Conservation (phyloP, 2,888 invertebrate genomes). For the Ormyrus pomaceus region DNA sequence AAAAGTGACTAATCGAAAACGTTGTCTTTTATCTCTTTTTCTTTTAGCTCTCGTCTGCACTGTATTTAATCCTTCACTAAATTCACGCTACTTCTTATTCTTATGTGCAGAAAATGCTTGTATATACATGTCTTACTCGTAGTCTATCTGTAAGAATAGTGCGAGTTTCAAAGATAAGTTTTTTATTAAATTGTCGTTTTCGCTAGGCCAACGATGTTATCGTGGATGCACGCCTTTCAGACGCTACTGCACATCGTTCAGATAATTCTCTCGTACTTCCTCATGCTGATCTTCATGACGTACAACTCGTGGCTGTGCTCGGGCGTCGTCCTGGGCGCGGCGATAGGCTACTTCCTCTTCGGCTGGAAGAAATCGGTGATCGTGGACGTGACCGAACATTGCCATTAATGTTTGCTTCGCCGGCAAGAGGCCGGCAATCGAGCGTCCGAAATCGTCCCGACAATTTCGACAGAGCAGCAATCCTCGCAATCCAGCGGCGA, state of each 20-base stretch:
- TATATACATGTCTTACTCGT: too few relatives aligned
- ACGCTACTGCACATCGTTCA: constrained; percentile 92
- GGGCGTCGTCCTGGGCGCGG: constrained; percentile 92
- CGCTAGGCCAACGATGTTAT: constrained; percentile 90
- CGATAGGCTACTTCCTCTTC: constrained; percentile 94
- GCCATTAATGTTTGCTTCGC: constrained; percentile 80
- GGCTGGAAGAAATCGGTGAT: constrained; percentile 97
- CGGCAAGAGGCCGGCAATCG: constrained; percentile 26
- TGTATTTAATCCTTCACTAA: not conserved
- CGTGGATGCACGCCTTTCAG: constrained; percentile 89
- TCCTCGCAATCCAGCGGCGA: not conserved
- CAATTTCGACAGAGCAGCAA: not conserved
- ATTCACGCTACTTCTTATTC: not conserved
- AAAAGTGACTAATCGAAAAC: constrained; percentile 55
- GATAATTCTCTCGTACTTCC: constrained; percentile 92
- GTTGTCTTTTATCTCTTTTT: constrained; percentile 11
- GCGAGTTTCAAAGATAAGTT: not conserved
- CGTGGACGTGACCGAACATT: constrained; percentile 96
- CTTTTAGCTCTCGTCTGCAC: not conserved
- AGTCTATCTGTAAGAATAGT: not conserved
- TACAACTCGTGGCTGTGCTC: constrained; percentile 96
- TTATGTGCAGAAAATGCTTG: too few relatives aligned
- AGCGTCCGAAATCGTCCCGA: too few relatives aligned
- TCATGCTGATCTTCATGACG: constrained; percentile 98
- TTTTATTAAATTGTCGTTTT: constrained; percentile 17